A percentile compares a stretch with the other conserved stretches of the same genome.
These are phyloP conservation scores for Junonia oenone DNA, from an alignment of 2,888 invertebrate species.

Conservation along the genomic window DNA sequence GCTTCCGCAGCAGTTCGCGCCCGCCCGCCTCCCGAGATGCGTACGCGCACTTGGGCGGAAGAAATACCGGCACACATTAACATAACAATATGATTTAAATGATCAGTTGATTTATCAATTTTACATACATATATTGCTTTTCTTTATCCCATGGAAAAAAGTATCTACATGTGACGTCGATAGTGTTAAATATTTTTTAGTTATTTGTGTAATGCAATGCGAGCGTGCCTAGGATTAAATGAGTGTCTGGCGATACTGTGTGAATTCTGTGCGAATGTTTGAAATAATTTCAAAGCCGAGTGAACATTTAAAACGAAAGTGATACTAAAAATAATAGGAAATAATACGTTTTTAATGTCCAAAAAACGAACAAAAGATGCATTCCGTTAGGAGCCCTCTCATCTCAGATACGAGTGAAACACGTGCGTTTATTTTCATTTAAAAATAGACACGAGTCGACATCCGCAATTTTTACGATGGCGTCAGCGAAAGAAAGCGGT, in stretches of 20 bases:
- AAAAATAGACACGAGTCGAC: slow-evolving; percentile 59
- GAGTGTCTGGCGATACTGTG: slow-evolving; percentile 18
- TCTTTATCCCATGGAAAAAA: background rate
- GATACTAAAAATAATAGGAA: background rate
- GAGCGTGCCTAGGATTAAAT: slow-evolving; percentile 26
- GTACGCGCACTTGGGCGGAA: slow-evolving; percentile 58
- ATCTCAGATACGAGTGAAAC: slow-evolving; percentile 43
- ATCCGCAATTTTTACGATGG: slow-evolving; percentile 48
- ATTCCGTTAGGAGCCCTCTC: slow-evolving; percentile 57
- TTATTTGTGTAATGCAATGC: slow-evolving; percentile 24
- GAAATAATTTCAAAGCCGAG: background rate
- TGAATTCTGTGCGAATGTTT: slow-evolving; percentile 18
- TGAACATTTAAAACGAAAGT: background rate
- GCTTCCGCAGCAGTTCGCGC: slow-evolving; percentile 50
- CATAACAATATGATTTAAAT: too few species aligned
- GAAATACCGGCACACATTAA: slow-evolving; percentile 1
- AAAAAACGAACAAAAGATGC: slow-evolving; percentile 40
- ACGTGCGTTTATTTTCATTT: slow-evolving; percentile 71
- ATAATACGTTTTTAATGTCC: slow-evolving; percentile 1
- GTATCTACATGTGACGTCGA: background rate
- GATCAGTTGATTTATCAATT: too few species aligned
- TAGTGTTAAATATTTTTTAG: slow-evolving; percentile 17
- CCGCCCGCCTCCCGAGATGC: slow-evolving; percentile 61
- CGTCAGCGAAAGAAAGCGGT: slow-evolving; percentile 57
- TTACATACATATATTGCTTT: too few species aligned